Evolutionary conservation across 2,797 vertebrate species (phyloP), one percentile per base, ranked within the genome.

Genomic region (Oceanodroma leucorhoa): DNA sequence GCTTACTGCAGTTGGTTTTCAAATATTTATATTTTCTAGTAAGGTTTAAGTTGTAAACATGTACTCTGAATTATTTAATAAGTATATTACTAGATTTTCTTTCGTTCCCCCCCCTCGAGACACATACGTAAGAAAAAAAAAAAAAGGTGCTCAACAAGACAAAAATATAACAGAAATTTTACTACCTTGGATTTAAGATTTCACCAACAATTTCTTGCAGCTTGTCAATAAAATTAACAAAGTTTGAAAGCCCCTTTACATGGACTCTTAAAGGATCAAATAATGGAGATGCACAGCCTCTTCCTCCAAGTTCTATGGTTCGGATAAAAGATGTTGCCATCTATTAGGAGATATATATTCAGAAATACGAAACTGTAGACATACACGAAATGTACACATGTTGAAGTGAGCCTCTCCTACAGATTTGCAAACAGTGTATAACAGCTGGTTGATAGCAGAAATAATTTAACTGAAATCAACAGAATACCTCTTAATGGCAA

Each of bases 191-290:
- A 97, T 99, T 98, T 38, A 98, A 94, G 82, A 96, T 96, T 97
- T 99, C 99, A 94, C 99, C 99, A 83, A 99, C 91, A 77, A 99
- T 98, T 95, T 99, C 99, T 88, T 99, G 98, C 94, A 99, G 97
- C 92, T 98, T 98, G 97, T 99, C 99, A 38, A 98, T 96, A 96
- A 99, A 99, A 96, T 98, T 97, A 97, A 99, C 98, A 48, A 99
- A 99, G 86, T 97, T 97, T 18, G 97, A 98, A 91, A 99, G 97
- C 40, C 99, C 99, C 95, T 99, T 99, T 32, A 98, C 36, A 53
- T 99, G 98, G 72, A 95, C 97, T 98, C 98, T 98, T 91, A 99
- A 98, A 58, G 99, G 99, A 97, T 99, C 98, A 29, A 98, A 98
- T 48, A 98, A 97, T 5, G 98, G 96, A 34, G 99, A 99, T 32